Conservation (phyloP, 92 coral and sea anemone genomes). For the Heliopora coerulea region DNA sequence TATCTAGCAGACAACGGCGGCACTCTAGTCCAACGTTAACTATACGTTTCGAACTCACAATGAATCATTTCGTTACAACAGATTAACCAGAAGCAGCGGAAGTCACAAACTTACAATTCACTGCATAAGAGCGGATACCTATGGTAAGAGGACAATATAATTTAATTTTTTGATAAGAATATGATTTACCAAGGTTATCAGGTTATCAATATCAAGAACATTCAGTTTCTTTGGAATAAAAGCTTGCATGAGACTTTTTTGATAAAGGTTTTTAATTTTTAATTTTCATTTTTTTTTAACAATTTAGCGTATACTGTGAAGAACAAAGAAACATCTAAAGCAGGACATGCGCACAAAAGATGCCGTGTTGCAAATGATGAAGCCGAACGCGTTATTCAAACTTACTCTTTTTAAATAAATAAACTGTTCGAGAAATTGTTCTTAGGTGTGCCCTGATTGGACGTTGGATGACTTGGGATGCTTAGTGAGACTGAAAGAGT, state of each 20-base stretch:
- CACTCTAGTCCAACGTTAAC: too few relatives aligned
- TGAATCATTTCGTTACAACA: background rate
- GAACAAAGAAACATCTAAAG: slow-evolving; percentile 12
- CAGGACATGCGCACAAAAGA: slow-evolving; percentile 5
- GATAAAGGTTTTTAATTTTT: too few relatives aligned
- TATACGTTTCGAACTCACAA: background rate
- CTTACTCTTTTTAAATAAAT: slow-evolving; percentile 11
- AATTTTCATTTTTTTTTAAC: too few relatives aligned
- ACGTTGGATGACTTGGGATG: too few relatives aligned
- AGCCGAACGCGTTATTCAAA: slow-evolving; percentile 9
- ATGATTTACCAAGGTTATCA: too few relatives aligned
- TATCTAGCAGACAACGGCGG: too few relatives aligned
- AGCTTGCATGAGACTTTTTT: too few relatives aligned
- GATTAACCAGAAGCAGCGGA: slow-evolving; percentile 33
- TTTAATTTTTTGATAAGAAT: too few relatives aligned
- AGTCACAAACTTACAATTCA: slow-evolving; percentile 32
- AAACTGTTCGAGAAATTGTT: background rate
- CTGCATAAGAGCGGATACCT: slow-evolving; percentile 28
- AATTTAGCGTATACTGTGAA: slow-evolving; percentile 6
- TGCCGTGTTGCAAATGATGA: slow-evolving; percentile 13
- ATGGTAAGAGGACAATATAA: slow-evolving; percentile 19
- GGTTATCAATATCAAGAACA: too few relatives aligned
- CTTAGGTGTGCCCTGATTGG: background rate
- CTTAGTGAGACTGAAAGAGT: too few relatives aligned
- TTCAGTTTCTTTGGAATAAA: too few relatives aligned